Conservation (phyloP, 2,888 invertebrate species). For the Leptopilina syphax region DNA sequence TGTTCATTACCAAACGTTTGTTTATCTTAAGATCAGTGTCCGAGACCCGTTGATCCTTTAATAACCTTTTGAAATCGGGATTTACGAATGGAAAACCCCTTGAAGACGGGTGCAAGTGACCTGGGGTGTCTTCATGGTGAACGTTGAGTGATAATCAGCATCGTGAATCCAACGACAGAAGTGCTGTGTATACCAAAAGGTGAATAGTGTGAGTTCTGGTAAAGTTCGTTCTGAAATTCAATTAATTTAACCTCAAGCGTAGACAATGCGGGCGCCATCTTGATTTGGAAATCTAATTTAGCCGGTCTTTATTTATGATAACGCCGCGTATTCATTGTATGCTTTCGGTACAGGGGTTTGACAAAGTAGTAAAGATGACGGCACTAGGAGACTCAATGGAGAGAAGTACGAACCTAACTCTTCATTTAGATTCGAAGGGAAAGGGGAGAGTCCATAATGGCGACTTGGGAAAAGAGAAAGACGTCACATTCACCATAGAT, state of each 20-base stretch:
- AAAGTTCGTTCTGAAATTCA: slow-evolving; percentile 72
- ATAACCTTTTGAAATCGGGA: slow-evolving; percentile 58
- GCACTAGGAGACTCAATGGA: slow-evolving; percentile 14
- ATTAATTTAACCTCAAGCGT: slow-evolving; percentile 71
- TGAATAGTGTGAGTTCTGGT: slow-evolving; percentile 61
- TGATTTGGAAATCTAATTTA: slow-evolving; percentile 74
- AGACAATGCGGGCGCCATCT: slow-evolving; percentile 73
- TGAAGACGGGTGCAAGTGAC: slow-evolving; percentile 38
- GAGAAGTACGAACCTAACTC: neutral
- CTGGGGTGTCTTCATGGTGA: slow-evolving; percentile 54
- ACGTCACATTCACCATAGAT: slow-evolving; percentile 64
- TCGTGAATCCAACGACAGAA: slow-evolving; percentile 36
- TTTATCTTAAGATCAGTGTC: slow-evolving; percentile 68
- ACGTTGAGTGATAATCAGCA: slow-evolving; percentile 57
- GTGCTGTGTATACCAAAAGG: slow-evolving; percentile 21
- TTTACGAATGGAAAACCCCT: slow-evolving; percentile 41
- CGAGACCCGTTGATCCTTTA: slow-evolving; percentile 63
- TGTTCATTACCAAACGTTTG: slow-evolving; percentile 67
- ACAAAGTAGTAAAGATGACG: slow-evolving; percentile 69
- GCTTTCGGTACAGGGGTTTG: slow-evolving; percentile 59
- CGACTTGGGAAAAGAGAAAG: slow-evolving; percentile 38
- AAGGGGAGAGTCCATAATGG: neutral
- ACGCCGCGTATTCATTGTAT: slow-evolving; percentile 69
- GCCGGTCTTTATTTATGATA: slow-evolving; percentile 74
- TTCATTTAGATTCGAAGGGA: too few species aligned